Evolutionary conservation across 2,113 vertebrate species (phyloP).

Genomic region (Actinemys pallida): DNA sequence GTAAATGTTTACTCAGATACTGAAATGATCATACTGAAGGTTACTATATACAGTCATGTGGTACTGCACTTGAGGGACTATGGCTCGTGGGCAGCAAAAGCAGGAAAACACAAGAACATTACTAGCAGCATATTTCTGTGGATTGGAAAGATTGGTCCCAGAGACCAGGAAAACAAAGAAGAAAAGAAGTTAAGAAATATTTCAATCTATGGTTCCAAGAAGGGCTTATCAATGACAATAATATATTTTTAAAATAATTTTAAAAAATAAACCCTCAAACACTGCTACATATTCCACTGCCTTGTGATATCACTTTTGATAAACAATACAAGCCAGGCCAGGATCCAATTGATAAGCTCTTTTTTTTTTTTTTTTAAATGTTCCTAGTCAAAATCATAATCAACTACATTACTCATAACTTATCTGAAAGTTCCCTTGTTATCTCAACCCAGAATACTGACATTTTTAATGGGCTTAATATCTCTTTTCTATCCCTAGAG

Average conservation of each 20-base stretch:
- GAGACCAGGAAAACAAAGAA: not conserved
- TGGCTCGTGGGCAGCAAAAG: not conserved
- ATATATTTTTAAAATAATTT: not conserved
- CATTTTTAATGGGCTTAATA: not conserved
- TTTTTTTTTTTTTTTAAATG: not conserved
- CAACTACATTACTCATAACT: not conserved
- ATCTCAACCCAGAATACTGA: not conserved
- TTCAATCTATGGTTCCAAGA: not conserved
- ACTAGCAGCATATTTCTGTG: not conserved
- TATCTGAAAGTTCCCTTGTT: not conserved
- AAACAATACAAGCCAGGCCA: not conserved
- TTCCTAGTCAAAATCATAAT: not conserved
- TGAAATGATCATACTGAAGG: not conserved
- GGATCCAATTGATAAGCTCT: not conserved
- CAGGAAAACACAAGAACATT: not conserved
- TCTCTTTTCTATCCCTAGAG: not conserved
- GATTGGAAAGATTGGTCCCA: not conserved
- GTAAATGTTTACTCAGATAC: not conserved
- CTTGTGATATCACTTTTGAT: not conserved
- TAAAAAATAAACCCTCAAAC: not conserved
- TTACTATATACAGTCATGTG: not conserved
- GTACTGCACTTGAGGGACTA: not conserved
- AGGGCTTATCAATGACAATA: not conserved
- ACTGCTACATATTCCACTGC: not conserved
- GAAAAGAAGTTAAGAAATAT: not conserved